Conservation (phyloP, 2,113 vertebrate species). For the Riparia riparia region DNA sequence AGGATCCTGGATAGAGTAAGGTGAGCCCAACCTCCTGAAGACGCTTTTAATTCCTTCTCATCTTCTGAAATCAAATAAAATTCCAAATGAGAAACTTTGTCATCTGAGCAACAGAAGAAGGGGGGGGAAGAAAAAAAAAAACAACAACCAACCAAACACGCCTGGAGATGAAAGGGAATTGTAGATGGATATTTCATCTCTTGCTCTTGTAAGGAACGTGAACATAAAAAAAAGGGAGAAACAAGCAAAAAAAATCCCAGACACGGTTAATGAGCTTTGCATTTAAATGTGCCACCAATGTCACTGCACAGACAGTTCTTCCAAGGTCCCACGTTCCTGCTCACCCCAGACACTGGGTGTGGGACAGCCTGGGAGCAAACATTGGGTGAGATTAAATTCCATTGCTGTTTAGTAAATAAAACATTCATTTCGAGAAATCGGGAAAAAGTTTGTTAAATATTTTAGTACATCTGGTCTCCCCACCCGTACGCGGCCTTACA, state of each 20-base stretch:
- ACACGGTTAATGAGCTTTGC: slow-evolving; percentile 50
- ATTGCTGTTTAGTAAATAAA: slow-evolving; percentile 29
- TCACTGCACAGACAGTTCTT: not conserved
- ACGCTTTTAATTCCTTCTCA: slow-evolving; percentile 31
- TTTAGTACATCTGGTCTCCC: slow-evolving; percentile 62
- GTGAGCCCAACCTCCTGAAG: not conserved
- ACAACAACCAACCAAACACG: not conserved
- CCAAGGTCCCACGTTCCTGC: not conserved
- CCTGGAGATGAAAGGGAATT: slow-evolving; percentile 50
- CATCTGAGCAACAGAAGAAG: slow-evolving; percentile 3
- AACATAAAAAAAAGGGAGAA: not conserved
- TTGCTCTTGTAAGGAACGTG: not conserved
- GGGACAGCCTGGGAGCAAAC: not conserved
- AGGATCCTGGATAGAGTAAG: not conserved
- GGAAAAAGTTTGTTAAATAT: slow-evolving; percentile 72
- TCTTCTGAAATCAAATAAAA: slow-evolving; percentile 50
- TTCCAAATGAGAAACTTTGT: slow-evolving; percentile 39
- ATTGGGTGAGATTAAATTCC: not conserved
- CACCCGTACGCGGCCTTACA: slow-evolving; percentile 1
- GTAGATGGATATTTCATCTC: slow-evolving; percentile 11
- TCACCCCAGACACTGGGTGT: not conserved
- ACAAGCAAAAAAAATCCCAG: slow-evolving; percentile 38
- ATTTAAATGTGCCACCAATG: slow-evolving; percentile 50
- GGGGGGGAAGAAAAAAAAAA: rapidly evolving
- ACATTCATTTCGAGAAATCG: not conserved